phyloP scores from a whole-genome alignment of 2,888 invertebrate species.

The Macrophya annulata region DNA sequence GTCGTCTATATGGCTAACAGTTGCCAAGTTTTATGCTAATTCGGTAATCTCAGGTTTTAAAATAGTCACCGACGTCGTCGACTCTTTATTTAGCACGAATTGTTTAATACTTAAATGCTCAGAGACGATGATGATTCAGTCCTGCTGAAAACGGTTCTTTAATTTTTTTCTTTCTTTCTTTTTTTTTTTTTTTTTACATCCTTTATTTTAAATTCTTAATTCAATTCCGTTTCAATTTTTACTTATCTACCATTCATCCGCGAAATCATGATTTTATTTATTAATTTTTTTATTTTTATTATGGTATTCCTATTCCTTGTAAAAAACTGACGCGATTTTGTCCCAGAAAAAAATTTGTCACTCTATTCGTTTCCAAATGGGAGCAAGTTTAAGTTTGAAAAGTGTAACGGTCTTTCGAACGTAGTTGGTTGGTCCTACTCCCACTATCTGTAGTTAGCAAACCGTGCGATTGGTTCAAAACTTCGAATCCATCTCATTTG shows the following conservation, averaged over 20 bases:
- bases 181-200: neutral
- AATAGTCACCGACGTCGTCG: conserved; percentile 34
- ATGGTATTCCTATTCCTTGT: neutral
- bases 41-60: conserved; percentile 31
- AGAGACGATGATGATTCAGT: neutral
- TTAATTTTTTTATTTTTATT: neutral
- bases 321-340: conserved; percentile 7
- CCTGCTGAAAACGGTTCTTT: neutral
- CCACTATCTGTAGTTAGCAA: neutral
- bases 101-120: neutral
- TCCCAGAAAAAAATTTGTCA: neutral
- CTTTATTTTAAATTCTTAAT: neutral
- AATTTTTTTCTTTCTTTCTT: too few relatives aligned
- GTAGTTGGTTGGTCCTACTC: neutral
- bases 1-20: conserved; percentile 9
- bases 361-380: neutral
- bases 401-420: neutral
- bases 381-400: neutral
- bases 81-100: conserved; percentile 24
- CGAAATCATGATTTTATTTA: neutral
- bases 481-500: neutral
- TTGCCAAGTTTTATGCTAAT: conserved; percentile 38
- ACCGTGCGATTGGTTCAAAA: neutral
- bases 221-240: neutral
- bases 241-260: too few relatives aligned